Percentiles rank a stretch among this genome's conserved stretches.
Conservation (phyloP, 2,888 invertebrate species). For the Drosophila longiperda region DNA sequence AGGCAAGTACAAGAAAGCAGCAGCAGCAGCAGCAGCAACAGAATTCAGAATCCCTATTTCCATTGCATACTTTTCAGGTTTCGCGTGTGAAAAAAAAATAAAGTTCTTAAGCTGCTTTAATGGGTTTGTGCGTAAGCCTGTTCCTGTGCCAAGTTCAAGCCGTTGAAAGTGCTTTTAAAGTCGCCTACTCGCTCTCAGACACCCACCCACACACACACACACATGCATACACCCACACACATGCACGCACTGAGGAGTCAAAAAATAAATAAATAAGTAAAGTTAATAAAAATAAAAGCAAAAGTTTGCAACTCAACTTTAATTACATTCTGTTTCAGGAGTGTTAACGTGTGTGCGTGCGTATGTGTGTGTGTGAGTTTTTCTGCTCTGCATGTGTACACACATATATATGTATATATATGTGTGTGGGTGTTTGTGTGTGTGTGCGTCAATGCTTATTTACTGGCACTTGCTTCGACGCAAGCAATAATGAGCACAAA, state of each 20-base stretch:
- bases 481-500: conserved; percentile 71
- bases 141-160: conserved; percentile 78
- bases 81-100: conserved; percentile 59
- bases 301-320: conserved; percentile 80
- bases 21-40: background rate
- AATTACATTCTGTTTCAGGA: conserved; percentile 75
- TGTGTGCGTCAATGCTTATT: conserved; percentile 70
- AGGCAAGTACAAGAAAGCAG: conserved; percentile 65
- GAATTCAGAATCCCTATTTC: conserved; percentile 43
- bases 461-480: conserved; percentile 67
- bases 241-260: conserved; percentile 23
- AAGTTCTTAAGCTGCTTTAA: conserved; percentile 80
- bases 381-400: conserved; percentile 34
- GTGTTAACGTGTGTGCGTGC: conserved; percentile 22
- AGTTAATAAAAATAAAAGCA: conserved; percentile 79
- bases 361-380: conserved; percentile 9
- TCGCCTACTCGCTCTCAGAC: conserved; percentile 48
- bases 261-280: conserved; percentile 77
- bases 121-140: conserved; percentile 76
- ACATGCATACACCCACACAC: background rate
- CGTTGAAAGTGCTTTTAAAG: conserved; percentile 80
- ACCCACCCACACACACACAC: conserved; percentile 13
- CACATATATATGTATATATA: background rate
- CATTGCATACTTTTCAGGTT: conserved; percentile 78
- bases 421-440: conserved; percentile 4